phyloP scores from a whole-genome alignment of 2,888 invertebrate genomes.

The Mesorhabditis sp. region DNA sequence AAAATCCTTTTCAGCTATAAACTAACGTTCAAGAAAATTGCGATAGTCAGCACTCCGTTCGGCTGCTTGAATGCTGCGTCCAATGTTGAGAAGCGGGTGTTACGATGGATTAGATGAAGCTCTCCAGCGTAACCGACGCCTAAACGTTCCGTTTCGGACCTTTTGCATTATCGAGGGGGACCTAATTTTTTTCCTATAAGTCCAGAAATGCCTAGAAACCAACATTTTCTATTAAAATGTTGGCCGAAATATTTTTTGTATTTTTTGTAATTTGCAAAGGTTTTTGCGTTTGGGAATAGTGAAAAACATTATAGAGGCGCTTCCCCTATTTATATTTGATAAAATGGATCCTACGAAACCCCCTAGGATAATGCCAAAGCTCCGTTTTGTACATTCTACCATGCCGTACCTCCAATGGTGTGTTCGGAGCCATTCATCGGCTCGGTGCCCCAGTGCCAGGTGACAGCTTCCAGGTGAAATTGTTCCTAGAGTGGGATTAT shows the following conservation, averaged over 20 bases:
- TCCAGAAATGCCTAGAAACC: too few species aligned
- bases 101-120: slow-evolving; percentile 55
- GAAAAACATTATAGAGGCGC: too few species aligned
- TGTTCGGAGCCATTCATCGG: slow-evolving; percentile 59
- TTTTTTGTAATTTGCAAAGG: too few species aligned
- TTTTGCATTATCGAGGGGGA: too few species aligned
- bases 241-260: too few species aligned
- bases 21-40: slow-evolving; percentile 54
- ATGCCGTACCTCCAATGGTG: slow-evolving; percentile 46
- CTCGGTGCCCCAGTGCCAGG: slow-evolving; percentile 56
- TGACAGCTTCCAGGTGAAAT: slow-evolving; percentile 52
- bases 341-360: too few species aligned
- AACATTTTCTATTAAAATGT: too few species aligned
- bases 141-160: slow-evolving; percentile 1
- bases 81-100: slow-evolving; percentile 51
- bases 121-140: slow-evolving; percentile 57
- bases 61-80: slow-evolving; percentile 55
- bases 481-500: slow-evolving; percentile 46
- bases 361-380: not conserved
- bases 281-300: too few species aligned
- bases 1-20: not conserved
- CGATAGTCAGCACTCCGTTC: slow-evolving; percentile 53
- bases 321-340: too few species aligned
- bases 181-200: too few species aligned
- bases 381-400: not conserved